These are phyloP conservation scores for Thalassophryne amazonica DNA, from an alignment of 2,797 vertebrate species.

Conservation along the genomic window DNA sequence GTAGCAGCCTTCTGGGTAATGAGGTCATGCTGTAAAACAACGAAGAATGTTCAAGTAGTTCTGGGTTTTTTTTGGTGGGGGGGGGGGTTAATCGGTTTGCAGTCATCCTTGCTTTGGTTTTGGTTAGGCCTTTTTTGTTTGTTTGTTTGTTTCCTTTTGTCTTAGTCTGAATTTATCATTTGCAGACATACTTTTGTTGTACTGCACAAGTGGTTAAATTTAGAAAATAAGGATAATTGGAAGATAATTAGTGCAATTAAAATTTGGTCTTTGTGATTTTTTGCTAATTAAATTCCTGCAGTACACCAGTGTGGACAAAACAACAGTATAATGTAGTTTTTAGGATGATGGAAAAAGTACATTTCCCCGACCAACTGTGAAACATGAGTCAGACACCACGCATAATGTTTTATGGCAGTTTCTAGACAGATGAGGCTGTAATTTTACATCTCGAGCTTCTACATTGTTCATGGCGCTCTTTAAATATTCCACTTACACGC, in stretches of 20 bases:
- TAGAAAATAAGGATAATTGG: too few species aligned
- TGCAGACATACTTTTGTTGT: not conserved
- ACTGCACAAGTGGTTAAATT: too few species aligned
- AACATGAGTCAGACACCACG: constrained; percentile 11
- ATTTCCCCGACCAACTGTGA: constrained; percentile 12
- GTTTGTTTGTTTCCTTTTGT: not conserved
- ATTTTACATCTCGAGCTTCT: constrained; percentile 41
- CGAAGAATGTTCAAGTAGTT: not conserved
- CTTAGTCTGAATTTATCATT: not conserved
- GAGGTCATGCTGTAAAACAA: constrained; percentile 31
- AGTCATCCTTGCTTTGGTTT: too few species aligned
- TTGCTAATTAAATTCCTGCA: too few species aligned
- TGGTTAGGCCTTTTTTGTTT: too few species aligned
- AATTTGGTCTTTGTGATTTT: too few species aligned
- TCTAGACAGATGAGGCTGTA: constrained; percentile 36
- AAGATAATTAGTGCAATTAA: too few species aligned
- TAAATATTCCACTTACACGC: constrained; percentile 37
- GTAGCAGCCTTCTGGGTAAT: constrained; percentile 36
- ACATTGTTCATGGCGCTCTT: constrained; percentile 46
- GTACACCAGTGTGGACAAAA: too few species aligned
- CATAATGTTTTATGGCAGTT: constrained; percentile 43
- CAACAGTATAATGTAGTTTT: not conserved
- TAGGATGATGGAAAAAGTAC: constrained; percentile 5
- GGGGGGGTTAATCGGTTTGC: too few species aligned
- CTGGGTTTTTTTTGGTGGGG: not conserved